These are phyloP conservation scores for Sitta carolinensis DNA, from an alignment of 2,797 vertebrate species.

Conservation along the genomic window DNA sequence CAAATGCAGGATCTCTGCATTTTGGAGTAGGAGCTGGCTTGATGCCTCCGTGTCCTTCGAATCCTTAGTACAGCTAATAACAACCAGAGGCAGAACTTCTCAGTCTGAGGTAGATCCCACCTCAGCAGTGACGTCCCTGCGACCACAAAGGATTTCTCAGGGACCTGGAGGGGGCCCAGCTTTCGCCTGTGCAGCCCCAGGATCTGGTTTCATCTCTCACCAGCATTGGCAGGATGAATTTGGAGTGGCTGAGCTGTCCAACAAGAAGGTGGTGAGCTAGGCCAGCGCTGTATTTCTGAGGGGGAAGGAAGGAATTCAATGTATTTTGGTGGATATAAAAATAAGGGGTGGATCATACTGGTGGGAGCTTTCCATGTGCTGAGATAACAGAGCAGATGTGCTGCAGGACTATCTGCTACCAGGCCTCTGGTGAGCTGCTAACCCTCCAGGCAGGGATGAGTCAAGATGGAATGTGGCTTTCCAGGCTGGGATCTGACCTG, in stretches of 20 bases:
- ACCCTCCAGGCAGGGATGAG: background rate
- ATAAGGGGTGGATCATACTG: background rate
- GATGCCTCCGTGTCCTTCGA: slow-evolving; percentile 48
- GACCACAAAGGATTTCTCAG: background rate
- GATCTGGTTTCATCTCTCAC: slow-evolving; percentile 18
- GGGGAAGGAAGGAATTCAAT: background rate
- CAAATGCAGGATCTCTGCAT: slow-evolving; percentile 33
- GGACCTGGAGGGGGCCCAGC: slow-evolving; percentile 10
- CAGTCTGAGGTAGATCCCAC: slow-evolving; percentile 50
- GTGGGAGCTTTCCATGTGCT: background rate
- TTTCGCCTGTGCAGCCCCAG: background rate
- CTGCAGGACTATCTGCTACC: accelerated
- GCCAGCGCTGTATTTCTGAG: slow-evolving; percentile 9
- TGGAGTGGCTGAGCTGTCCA: slow-evolving; percentile 23
- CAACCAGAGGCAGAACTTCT: slow-evolving; percentile 65
- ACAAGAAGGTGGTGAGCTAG: background rate
- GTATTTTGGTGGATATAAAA: slow-evolving; percentile 38
- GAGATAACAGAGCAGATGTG: background rate
- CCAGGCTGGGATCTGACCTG: background rate
- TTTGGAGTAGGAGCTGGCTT: slow-evolving; percentile 57
- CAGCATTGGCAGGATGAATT: background rate
- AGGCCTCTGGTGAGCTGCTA: background rate
- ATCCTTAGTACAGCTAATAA: slow-evolving; percentile 64
- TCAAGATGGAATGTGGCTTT: background rate
- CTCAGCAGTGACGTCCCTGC: slow-evolving; percentile 35